Base-by-base conservation (phyloP, 2,888 invertebrate genomes). In the Acholoe squamosa region DNA sequence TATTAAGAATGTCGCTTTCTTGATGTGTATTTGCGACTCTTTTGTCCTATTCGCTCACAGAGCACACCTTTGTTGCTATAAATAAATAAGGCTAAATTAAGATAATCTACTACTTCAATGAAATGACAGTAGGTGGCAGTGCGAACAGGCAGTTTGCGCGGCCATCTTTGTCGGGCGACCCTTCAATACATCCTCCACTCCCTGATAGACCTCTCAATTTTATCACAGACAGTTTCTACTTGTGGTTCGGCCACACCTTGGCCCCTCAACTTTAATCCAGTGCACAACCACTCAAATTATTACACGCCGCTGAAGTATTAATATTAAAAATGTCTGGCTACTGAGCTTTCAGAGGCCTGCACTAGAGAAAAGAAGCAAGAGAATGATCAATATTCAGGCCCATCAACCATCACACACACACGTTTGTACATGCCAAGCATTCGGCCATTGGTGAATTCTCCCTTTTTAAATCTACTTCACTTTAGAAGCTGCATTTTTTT, bases 31-130 rank as follows among this genome's bases (percentile, higher is more conserved):
- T 43, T 10, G 10, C 43, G 5, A 43, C 43, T 7, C 43, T 43
- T 43, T 43, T 10, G 10, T 10, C 43, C 43, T 43, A 54, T 51
- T n/a, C 28, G 54, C 86, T 16, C 43, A n/a, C 22, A 33, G 80
- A 7, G 80, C 43, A 14, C 25, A 80, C 43, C 80, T 3, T 80
- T 28, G 34, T 86, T 54, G 31, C 56, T 54, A 86, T 54, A 86
- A 86, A 86, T 86, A 86, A 86, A 86, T 86, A 54, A 86, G 86
- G 86, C 86, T 86, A 86, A 28, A 56, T 80, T 80, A 80, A 80
- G 22, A 43, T 28, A 61, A 71, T 34, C 80, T 80, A 80, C 80
- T 80, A 80, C 80, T 80, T 80, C 80, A 80, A 80, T 43, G 16
- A 33, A 80, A 34, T 80, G 80, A 80, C 56, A 86, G 86, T 54